phyloP scores from a whole-genome alignment of 2,888 invertebrate species.

The Leptopilina drosophilae region DNA sequence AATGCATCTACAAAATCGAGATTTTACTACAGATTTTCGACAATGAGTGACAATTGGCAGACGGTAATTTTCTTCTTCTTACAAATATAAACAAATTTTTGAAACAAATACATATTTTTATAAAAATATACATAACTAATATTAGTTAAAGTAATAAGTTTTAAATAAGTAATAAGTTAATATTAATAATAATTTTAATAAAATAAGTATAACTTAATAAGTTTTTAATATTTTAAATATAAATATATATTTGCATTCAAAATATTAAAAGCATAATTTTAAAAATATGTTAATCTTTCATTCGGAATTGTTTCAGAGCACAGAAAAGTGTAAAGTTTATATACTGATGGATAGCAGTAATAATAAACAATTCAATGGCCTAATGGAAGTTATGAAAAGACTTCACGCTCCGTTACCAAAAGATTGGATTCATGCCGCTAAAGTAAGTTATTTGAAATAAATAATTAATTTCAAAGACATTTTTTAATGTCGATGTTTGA shows the following conservation, averaged over 20 bases:
- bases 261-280: no score
- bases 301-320: slow-evolving; percentile 54
- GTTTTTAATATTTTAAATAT: no score
- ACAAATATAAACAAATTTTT: slow-evolving; percentile 32
- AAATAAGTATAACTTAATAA: no score
- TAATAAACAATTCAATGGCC: slow-evolving; percentile 80
- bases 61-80: slow-evolving; percentile 57
- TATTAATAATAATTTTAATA: no score
- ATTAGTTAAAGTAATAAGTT: no score
- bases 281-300: background rate
- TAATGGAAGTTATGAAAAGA: slow-evolving; percentile 80
- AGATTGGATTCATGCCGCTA: slow-evolving; percentile 67
- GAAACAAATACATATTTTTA: slow-evolving; percentile 19
- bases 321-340: slow-evolving; percentile 74
- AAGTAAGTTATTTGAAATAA: slow-evolving; percentile 65
- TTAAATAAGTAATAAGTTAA: no score
- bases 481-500: no score
- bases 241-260: no score
- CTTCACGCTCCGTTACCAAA: slow-evolving; percentile 68
- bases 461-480: no score
- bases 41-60: slow-evolving; percentile 81
- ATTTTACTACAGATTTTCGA: slow-evolving; percentile 85
- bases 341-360: slow-evolving; percentile 81
- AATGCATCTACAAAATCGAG: slow-evolving; percentile 81
- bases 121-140: background rate